phyloP scores from a whole-genome alignment of 2,888 invertebrate genomes.

The Drosophila aldrichi region DNA sequence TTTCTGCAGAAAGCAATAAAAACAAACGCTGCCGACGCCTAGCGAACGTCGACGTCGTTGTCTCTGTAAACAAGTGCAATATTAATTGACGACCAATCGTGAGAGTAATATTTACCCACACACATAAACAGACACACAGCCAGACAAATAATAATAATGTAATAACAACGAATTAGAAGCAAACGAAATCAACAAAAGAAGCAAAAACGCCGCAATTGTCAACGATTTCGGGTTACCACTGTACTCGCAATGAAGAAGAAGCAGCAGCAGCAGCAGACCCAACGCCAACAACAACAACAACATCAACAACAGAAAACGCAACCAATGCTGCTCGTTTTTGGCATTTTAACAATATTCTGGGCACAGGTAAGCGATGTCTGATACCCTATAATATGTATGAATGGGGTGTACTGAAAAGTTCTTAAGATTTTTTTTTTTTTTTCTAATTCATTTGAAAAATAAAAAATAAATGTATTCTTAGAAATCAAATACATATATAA shows the following conservation, averaged over 20 bases:
- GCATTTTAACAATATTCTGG: slow-evolving; percentile 58
- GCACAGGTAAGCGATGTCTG: slow-evolving; percentile 51
- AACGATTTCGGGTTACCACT: slow-evolving; percentile 36
- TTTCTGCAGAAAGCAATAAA: slow-evolving; percentile 31
- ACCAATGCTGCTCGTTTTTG: slow-evolving; percentile 41
- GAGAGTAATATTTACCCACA: slow-evolving; percentile 17
- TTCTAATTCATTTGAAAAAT: too few relatives aligned
- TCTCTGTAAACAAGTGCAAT: slow-evolving; percentile 60
- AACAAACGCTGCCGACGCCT: slow-evolving; percentile 17
- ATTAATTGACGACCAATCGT: slow-evolving; percentile 49
- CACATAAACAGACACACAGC: slow-evolving; percentile 8
- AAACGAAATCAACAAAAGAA: slow-evolving; percentile 15
- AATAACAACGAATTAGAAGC: slow-evolving; percentile 39
- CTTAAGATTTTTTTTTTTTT: too few relatives aligned
- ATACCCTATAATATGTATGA: background rate
- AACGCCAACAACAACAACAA: too few relatives aligned
- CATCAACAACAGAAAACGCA: slow-evolving; percentile 25
- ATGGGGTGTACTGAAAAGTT: background rate
- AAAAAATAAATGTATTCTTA: too few relatives aligned
- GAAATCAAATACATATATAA: too few relatives aligned
- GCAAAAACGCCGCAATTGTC: slow-evolving; percentile 22
- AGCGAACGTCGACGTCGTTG: slow-evolving; percentile 13
- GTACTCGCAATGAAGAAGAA: slow-evolving; percentile 52
- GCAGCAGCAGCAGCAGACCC: slow-evolving; percentile 15
- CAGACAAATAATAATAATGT: slow-evolving; percentile 57